Evolutionary conservation across 2,113 vertebrate species (phyloP).

Genomic region (Pleuronectes platessa): DNA sequence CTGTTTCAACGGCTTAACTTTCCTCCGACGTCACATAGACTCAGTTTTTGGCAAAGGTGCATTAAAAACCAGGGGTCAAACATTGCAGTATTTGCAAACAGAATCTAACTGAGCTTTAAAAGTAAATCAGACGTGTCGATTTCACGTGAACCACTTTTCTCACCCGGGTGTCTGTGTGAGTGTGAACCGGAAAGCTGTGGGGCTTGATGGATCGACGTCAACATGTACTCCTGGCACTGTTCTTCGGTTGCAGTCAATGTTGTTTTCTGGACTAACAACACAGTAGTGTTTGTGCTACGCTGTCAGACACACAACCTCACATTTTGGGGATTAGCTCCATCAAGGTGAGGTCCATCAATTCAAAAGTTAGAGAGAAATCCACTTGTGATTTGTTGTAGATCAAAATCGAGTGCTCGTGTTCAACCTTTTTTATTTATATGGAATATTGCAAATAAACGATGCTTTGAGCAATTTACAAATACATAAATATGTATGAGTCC

Average conservation of each 20-base stretch:
- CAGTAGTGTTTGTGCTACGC: background rate
- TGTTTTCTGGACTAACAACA: background rate
- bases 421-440: no score
- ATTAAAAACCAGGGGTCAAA: background rate
- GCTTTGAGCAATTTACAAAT: no score
- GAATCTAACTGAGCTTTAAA: background rate
- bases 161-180: background rate
- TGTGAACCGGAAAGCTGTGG: background rate
- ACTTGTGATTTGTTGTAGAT: background rate
- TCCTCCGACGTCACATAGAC: background rate
- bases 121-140: background rate
- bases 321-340: background rate
- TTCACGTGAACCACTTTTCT: background rate
- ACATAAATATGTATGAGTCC: no score
- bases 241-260: background rate
- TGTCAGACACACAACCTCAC: background rate
- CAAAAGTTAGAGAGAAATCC: background rate
- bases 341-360: background rate
- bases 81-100: background rate
- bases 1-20: constrained; percentile 23
- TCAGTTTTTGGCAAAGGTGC: background rate
- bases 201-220: background rate
- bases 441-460: background rate
- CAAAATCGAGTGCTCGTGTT: background rate
- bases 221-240: background rate